phyloP scores from a whole-genome alignment of 2,113 vertebrate species.

The Pachypanchax playfairii region DNA sequence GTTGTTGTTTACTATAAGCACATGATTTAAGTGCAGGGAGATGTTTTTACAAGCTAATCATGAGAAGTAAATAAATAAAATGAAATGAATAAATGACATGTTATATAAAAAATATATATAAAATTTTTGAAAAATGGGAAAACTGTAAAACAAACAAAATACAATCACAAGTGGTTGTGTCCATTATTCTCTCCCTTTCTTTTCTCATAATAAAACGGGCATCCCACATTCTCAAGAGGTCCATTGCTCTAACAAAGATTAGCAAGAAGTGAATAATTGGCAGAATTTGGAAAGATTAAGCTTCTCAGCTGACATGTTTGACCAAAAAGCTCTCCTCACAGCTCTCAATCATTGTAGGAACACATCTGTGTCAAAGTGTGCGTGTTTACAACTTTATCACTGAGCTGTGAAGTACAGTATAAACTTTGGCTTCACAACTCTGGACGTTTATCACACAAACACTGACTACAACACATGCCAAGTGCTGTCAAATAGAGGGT shows the following conservation, averaged over 20 bases:
- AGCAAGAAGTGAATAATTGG: slow-evolving; percentile 62
- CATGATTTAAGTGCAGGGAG: no score
- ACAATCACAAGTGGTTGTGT: no score
- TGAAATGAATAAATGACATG: no score
- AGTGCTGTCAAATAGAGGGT: slow-evolving; percentile 54
- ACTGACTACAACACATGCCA: slow-evolving; percentile 42
- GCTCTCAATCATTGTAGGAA: slow-evolving; percentile 57
- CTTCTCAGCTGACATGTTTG: slow-evolving; percentile 59
- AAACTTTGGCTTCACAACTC: slow-evolving; percentile 25
- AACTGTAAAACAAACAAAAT: no score
- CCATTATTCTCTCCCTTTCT: slow-evolving; percentile 19
- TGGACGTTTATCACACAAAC: slow-evolving; percentile 34
- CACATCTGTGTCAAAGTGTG: slow-evolving; percentile 9
- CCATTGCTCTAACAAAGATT: slow-evolving; percentile 44
- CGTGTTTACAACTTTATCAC: slow-evolving; percentile 39
- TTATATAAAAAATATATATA: no score
- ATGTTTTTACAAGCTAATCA: no score
- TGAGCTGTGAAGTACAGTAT: slow-evolving; percentile 27
- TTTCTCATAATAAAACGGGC: slow-evolving; percentile 20
- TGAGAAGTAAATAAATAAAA: no score
- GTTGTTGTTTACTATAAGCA: no score
- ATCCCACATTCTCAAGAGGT: slow-evolving; percentile 35
- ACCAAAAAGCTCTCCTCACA: slow-evolving; percentile 55
- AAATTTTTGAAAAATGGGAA: no score
- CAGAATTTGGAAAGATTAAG: slow-evolving; percentile 45